These are phyloP conservation scores for Embidobia sp. DNA, from an alignment of 2,888 invertebrate species.

Conservation along the genomic window DNA sequence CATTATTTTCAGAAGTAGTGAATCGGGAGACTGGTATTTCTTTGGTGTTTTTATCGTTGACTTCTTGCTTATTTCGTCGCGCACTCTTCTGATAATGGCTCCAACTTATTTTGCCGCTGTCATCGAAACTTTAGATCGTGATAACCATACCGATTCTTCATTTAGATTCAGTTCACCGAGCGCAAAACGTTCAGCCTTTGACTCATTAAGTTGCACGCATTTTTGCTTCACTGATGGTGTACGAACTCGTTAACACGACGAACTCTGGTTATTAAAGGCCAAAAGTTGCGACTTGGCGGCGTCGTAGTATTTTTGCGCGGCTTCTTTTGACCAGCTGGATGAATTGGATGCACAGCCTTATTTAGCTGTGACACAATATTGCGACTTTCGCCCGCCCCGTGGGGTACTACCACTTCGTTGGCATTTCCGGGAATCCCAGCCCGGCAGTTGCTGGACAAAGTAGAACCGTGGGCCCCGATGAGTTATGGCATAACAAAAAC, in stretches of 20 bases:
- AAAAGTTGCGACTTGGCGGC: not conserved
- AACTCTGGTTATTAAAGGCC: constrained; percentile 10
- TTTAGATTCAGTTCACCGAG: not conserved
- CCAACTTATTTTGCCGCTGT: too few species aligned
- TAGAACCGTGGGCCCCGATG: constrained; percentile 73
- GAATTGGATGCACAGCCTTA: constrained; percentile 24
- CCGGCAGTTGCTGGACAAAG: constrained; percentile 73
- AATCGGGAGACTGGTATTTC: too few species aligned
- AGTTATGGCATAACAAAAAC: constrained; percentile 74
- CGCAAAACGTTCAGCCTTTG: constrained; percentile 6
- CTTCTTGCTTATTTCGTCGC: too few species aligned
- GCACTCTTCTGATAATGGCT: too few species aligned
- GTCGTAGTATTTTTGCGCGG: constrained; percentile 2
- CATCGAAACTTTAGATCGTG: too few species aligned
- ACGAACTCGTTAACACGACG: too few species aligned
- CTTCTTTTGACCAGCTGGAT: constrained; percentile 7
- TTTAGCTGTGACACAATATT: constrained; percentile 49
- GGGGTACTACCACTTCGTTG: constrained; percentile 64
- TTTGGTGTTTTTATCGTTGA: too few species aligned
- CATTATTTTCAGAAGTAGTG: constrained; percentile 58
- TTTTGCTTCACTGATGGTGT: too few species aligned
- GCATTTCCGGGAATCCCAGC: constrained; percentile 74
- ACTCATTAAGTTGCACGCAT: constrained; percentile 1
- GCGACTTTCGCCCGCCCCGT: constrained; percentile 21
- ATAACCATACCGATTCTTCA: constrained; percentile 23